Conservation (phyloP, 2,797 vertebrate species). For the Scarus forsteni region DNA sequence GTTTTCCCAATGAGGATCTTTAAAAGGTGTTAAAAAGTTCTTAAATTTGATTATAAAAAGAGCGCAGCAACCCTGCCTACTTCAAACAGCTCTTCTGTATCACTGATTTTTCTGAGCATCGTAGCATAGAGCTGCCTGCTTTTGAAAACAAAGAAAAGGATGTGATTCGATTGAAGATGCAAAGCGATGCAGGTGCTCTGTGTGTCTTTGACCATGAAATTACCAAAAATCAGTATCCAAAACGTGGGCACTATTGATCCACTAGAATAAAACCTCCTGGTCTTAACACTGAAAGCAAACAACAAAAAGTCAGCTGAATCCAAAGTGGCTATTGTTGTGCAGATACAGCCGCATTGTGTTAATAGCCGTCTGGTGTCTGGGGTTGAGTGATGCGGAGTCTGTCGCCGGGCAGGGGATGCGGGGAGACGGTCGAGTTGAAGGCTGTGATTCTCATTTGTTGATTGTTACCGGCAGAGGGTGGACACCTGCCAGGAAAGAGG, state of each 20-base stretch:
- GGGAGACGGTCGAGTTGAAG: constrained; percentile 60
- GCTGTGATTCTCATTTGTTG: constrained; percentile 80
- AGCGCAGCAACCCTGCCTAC: neutral
- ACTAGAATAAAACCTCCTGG: constrained; percentile 40
- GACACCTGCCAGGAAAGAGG: constrained; percentile 78
- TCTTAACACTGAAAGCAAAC: constrained; percentile 52
- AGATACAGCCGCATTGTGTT: constrained; percentile 54
- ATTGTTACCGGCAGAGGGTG: constrained; percentile 82
- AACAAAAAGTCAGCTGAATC: constrained; percentile 47
- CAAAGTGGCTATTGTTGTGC: constrained; percentile 26
- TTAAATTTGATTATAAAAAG: too few species aligned
- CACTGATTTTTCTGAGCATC: constrained; percentile 34
- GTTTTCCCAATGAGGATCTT: too few species aligned
- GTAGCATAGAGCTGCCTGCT: constrained; percentile 2
- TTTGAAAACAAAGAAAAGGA: constrained; percentile 45
- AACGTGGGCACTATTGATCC: constrained; percentile 27
- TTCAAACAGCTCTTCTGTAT: constrained; percentile 34
- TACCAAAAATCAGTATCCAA: constrained; percentile 45
- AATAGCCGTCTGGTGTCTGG: constrained; percentile 65
- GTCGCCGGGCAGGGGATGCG: constrained; percentile 41
- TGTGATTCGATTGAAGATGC: constrained; percentile 44
- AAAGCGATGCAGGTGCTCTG: constrained; percentile 34
- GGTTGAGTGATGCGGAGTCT: constrained; percentile 51
- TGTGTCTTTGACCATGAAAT: constrained; percentile 52
- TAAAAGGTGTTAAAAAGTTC: too few species aligned